These are phyloP conservation scores for Lymantria monacha DNA, from an alignment of 2,888 invertebrate species.

Conservation along the genomic window DNA sequence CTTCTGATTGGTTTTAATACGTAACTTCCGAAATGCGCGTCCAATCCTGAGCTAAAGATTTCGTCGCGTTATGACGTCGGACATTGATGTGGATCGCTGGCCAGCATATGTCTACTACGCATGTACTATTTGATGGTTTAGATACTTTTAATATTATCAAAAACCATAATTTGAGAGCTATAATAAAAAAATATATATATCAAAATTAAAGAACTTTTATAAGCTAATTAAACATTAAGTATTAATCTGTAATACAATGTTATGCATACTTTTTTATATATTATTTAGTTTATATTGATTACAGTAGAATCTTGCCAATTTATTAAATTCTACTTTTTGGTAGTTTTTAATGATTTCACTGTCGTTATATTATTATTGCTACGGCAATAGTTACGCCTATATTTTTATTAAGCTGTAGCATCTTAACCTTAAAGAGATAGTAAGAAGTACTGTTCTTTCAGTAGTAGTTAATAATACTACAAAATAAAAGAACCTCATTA, in stretches of 20 bases:
- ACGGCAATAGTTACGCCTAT: no score
- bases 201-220: background rate
- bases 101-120: slow-evolving; percentile 71
- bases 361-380: no score
- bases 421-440: no score
- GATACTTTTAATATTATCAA: slow-evolving; percentile 26
- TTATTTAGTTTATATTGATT: background rate
- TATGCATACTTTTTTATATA: no score
- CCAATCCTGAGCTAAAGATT: slow-evolving; percentile 80
- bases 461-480: no score
- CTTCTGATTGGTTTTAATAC: slow-evolving; percentile 80
- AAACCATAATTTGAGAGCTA: background rate
- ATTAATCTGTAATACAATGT: background rate
- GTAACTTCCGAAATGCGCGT: slow-evolving; percentile 70
- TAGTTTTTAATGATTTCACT: background rate
- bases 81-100: slow-evolving; percentile 79
- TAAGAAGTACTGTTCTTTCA: no score
- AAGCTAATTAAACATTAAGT: background rate
- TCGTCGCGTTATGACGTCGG: slow-evolving; percentile 79
- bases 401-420: no score
- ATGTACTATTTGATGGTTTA: slow-evolving; percentile 55
- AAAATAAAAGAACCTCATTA: no score
- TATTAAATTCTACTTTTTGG: background rate
- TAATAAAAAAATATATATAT: background rate
- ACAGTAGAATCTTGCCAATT: slow-evolving; percentile 1